A percentile compares a stretch with the other conserved stretches of the same genome.
These are phyloP conservation scores for Ichneumon xanthorius DNA, from an alignment of 2,888 invertebrate genomes.

Conservation along the genomic window DNA sequence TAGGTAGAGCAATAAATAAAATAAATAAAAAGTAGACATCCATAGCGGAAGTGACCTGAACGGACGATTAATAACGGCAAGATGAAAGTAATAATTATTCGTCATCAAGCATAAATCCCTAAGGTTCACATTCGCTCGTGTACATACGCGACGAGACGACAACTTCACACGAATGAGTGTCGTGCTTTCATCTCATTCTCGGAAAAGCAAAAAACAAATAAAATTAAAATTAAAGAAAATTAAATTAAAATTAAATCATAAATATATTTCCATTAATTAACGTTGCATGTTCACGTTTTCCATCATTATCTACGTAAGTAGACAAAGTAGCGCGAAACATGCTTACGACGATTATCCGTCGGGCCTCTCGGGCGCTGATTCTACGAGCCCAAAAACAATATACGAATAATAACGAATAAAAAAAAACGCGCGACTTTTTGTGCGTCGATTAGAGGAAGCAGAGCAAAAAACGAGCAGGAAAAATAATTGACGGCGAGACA, in stretches of 20 bases:
- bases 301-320: constrained; percentile 75
- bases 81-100: constrained; percentile 18
- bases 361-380: constrained; percentile 64
- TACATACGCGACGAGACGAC: constrained; percentile 45
- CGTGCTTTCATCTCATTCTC: constrained; percentile 49
- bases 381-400: constrained; percentile 50
- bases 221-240: constrained; percentile 52
- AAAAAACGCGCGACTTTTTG: constrained; percentile 11
- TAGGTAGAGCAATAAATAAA: constrained; percentile 76
- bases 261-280: constrained; percentile 67
- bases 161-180: constrained; percentile 51
- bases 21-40: constrained; percentile 52
- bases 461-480: not conserved
- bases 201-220: constrained; percentile 48
- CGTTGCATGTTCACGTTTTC: constrained; percentile 70
- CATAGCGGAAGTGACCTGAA: constrained; percentile 60
- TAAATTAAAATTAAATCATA: constrained; percentile 57
- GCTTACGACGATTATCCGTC: constrained; percentile 65
- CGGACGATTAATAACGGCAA: constrained; percentile 27
- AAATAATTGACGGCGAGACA: constrained; percentile 45
- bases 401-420: constrained; percentile 6
- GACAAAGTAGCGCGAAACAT: constrained; percentile 69
- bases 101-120: not conserved
- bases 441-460: constrained; percentile 16
- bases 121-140: constrained; percentile 48